Evolutionary conservation across 2,113 vertebrate genomes (phyloP), one percentile per base, ranked within the genome.

Genomic region (Cathartes aura): DNA sequence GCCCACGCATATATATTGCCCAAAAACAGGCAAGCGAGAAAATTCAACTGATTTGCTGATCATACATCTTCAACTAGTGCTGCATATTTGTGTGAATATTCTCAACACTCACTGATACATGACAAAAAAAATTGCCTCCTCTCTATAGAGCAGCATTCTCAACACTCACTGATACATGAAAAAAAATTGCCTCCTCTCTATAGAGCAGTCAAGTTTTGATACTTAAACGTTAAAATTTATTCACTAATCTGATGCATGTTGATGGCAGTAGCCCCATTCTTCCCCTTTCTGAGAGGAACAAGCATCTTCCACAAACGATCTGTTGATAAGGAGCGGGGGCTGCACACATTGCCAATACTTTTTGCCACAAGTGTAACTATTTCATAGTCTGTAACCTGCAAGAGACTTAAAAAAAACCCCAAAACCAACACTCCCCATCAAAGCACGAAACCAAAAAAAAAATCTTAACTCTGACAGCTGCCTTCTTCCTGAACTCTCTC

Each of bases 1-100:
- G 3, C 4, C 16, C 48, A n/a, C 16, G 27, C 1, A 10, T 2
- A 34, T 4, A 40, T 4, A 40, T 5, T 15, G 3, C 26, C 0
- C 3, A 89, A 63, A 55, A 86, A 20, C 15, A 75, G 36, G 42
- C 23, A 23, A 55, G 55, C 4, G 12, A 82, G 48, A 50, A 90
- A 84, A 90, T 32, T 50, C 32, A 66, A 70, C 17, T 52, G 21
- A 90, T 68, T 47, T 70, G 9, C 56, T 60, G 11, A 83, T 58
- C 21, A 32, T 20, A 32, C 2, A 45, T 9, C 36, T 78, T n/a
- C 56, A 71, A 16, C 9, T 36, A 52, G 27, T 27, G 17, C 14
- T 88, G 34, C 79, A 15, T 21, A 58, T 48, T 6, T 34, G 8
- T 45, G 30, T 7, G 24, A 79, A 72, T 22, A 56, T 15, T 79